Conservation (phyloP, 2,888 invertebrate genomes). For the Drosophila multiciliata region DNA sequence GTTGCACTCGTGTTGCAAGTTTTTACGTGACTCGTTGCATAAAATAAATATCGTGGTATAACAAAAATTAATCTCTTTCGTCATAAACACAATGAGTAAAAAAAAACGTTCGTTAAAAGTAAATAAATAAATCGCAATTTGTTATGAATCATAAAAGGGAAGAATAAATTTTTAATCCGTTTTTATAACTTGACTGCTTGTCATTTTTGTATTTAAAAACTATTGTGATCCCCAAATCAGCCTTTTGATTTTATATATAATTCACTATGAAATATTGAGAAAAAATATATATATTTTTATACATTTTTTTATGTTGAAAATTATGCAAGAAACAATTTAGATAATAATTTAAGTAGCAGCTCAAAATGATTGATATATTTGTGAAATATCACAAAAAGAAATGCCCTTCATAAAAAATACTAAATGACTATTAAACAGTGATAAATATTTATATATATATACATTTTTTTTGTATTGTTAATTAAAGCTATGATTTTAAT, state of each 20-base stretch:
- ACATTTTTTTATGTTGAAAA: neutral
- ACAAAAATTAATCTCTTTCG: neutral
- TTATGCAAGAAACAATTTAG: neutral
- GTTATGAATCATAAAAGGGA: neutral
- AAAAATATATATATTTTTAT: neutral
- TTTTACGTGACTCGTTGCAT: neutral
- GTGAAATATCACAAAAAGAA: neutral
- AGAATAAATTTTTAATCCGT: neutral
- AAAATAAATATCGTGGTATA: neutral
- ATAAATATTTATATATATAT: neutral
- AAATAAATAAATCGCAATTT: neutral
- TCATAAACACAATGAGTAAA: neutral
- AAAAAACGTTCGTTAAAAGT: neutral
- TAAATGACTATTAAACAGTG: neutral
- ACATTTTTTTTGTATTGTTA: neutral
- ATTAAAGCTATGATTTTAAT: neutral
- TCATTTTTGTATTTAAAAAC: neutral
- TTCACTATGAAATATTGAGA: neutral
- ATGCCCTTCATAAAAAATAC: rapidly evolving
- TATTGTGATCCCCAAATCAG: neutral
- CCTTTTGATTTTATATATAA: neutral
- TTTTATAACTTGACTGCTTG: neutral
- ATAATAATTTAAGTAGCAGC: no score
- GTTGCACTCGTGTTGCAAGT: neutral
- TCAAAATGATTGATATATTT: neutral